A percentile compares a stretch with the other conserved stretches of the same genome.
Evolutionary conservation across 1,140 invertebrate species (phyloP).

Genomic region (Myzus persicae): DNA sequence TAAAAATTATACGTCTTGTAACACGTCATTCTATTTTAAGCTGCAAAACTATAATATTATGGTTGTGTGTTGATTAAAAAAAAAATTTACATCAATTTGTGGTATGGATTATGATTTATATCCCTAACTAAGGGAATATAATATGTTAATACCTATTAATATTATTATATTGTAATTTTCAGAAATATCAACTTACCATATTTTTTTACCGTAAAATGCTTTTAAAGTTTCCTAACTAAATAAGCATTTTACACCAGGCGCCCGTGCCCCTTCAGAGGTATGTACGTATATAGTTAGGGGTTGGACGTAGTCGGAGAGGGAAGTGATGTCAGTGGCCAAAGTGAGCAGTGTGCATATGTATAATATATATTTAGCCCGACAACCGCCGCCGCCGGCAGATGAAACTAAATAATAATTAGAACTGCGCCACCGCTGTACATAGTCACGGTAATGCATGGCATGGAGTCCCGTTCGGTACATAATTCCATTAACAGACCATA

Average conservation of each 20-base stretch:
- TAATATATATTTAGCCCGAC: background rate
- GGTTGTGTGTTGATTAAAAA: too few species aligned
- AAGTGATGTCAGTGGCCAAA: background rate
- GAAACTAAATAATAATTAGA: conserved; percentile 33
- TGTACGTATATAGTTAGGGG: too few species aligned
- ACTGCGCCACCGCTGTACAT: background rate
- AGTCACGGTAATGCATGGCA: background rate
- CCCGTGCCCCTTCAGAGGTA: background rate
- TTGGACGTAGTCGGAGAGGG: background rate
- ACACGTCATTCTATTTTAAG: background rate
- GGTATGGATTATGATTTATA: too few species aligned
- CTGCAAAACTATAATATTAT: too few species aligned
- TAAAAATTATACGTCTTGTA: background rate
- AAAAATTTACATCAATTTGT: too few species aligned
- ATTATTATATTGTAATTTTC: too few species aligned
- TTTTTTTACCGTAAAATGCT: background rate
- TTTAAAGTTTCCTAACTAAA: background rate
- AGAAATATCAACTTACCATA: background rate
- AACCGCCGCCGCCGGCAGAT: background rate
- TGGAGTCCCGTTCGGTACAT: background rate
- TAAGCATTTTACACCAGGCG: background rate
- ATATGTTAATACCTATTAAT: too few species aligned
- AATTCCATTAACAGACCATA: conserved; percentile 1
- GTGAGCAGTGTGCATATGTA: background rate
- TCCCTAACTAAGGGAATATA: too few species aligned